Evolutionary conservation across 1,140 invertebrate species (phyloP).

Genomic region (Pachypsylla venusta): DNA sequence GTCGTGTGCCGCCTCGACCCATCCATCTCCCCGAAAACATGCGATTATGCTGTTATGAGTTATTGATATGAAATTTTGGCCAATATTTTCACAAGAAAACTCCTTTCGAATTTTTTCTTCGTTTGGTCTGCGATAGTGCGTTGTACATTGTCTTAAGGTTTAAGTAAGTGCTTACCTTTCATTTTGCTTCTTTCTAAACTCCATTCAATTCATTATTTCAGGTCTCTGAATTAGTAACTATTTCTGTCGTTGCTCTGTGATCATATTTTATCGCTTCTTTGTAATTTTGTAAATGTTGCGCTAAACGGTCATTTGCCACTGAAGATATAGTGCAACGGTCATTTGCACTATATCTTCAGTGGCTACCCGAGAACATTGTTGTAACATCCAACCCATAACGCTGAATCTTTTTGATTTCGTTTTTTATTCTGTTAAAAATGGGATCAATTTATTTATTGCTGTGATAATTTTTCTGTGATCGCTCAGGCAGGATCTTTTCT

Average conservation of each 20-base stretch:
- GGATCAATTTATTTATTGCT: not conserved
- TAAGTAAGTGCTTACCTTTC: too few relatives aligned
- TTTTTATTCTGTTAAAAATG: not conserved
- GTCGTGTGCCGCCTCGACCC: too few relatives aligned
- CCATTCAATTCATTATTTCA: not conserved
- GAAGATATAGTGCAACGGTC: not conserved
- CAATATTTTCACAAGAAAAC: too few relatives aligned
- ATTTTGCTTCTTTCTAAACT: not conserved
- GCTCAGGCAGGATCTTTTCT: not conserved
- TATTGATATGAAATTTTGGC: too few relatives aligned
- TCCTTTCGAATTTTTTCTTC: too few relatives aligned
- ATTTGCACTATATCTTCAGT: too few relatives aligned
- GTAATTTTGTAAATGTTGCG: not conserved
- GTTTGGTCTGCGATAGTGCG: too few relatives aligned
- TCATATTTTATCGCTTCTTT: not conserved
- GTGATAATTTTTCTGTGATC: not conserved
- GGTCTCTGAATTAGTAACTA: not conserved
- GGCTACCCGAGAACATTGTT: not conserved
- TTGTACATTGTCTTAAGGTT: too few relatives aligned
- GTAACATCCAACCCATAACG: not conserved
- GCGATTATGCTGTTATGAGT: too few relatives aligned
- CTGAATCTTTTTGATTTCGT: not conserved
- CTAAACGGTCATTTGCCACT: not conserved
- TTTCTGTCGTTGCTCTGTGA: not conserved
- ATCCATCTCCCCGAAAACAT: too few relatives aligned